phyloP scores from a whole-genome alignment of 2,888 invertebrate species.

The Chloroclysta siterata region DNA sequence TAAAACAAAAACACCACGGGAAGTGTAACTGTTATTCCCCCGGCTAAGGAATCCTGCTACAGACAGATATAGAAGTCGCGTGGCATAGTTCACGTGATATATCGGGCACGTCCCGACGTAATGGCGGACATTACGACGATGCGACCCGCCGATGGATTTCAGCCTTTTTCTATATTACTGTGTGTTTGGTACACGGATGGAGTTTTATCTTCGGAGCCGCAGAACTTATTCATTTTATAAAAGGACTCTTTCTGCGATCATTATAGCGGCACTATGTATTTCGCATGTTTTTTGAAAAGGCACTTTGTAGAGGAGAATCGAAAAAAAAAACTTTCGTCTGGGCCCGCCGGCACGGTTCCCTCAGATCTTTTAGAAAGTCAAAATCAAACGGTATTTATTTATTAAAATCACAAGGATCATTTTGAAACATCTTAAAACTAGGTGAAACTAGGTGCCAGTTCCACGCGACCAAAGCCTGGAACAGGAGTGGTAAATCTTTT shows the following conservation, averaged over 20 bases:
- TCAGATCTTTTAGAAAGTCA: too few relatives aligned
- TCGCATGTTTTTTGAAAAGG: neutral
- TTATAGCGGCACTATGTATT: neutral
- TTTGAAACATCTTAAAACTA: too few relatives aligned
- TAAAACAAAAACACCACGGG: neutral
- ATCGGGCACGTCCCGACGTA: constrained; percentile 54
- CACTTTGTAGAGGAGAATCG: too few relatives aligned
- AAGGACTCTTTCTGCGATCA: neutral
- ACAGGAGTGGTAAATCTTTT: too few relatives aligned
- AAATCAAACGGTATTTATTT: too few relatives aligned
- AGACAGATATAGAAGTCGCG: constrained; percentile 18
- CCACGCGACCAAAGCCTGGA: too few relatives aligned
- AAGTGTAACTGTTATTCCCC: neutral
- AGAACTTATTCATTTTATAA: neutral
- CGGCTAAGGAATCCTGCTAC: neutral
- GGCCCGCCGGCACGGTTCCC: too few relatives aligned
- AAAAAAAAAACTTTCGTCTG: too few relatives aligned
- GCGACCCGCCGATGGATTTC: constrained; percentile 47
- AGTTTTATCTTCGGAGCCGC: constrained; percentile 15
- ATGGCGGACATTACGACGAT: constrained; percentile 50
- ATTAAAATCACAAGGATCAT: too few relatives aligned
- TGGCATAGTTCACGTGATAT: constrained; percentile 45
- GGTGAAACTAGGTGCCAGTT: too few relatives aligned
- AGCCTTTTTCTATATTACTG: constrained; percentile 32
- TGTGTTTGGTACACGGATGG: constrained; percentile 6